phyloP scores from a whole-genome alignment of 2,888 invertebrate genomes.

The Caenorhabditis zanzibari region DNA sequence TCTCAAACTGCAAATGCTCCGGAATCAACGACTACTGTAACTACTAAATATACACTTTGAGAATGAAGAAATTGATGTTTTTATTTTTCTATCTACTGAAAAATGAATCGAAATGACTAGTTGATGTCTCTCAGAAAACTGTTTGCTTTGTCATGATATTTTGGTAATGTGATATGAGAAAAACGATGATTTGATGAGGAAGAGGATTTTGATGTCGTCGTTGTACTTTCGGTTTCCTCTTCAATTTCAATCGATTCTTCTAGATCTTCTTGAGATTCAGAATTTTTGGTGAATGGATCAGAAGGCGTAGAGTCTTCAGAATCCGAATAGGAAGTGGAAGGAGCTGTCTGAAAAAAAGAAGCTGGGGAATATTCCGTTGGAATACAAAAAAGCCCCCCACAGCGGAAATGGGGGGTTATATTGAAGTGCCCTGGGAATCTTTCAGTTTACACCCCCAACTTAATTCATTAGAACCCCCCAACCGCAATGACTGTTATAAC shows the following conservation, averaged over 20 bases:
- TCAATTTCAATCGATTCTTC: conserved; percentile 4
- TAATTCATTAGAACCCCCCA: too few relatives aligned
- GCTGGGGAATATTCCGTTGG: too few relatives aligned
- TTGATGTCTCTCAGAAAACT: conserved; percentile 60
- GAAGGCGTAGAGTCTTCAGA: conserved; percentile 1
- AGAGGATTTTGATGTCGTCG: background rate
- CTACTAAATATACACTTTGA: conserved; percentile 17
- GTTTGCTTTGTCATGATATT: conserved; percentile 66
- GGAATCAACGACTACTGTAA: conserved; percentile 3
- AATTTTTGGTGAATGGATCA: background rate
- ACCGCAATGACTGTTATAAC: too few relatives aligned
- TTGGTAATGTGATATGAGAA: conserved; percentile 57
- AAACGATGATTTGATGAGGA: conserved; percentile 35
- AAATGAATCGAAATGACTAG: conserved; percentile 41
- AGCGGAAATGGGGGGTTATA: too few relatives aligned
- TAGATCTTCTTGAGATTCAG: conserved; percentile 8
- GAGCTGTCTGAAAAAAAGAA: conserved; percentile 7
- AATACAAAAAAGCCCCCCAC: too few relatives aligned
- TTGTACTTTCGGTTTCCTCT: conserved; percentile 13
- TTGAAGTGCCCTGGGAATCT: too few relatives aligned
- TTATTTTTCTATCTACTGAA: background rate
- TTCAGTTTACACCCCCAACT: too few relatives aligned
- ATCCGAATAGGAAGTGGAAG: conserved; percentile 5
- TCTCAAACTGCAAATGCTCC: background rate
- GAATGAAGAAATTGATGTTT: conserved; percentile 14